A percentile compares a stretch with the other conserved stretches of the same genome.
Evolutionary conservation across 64 coral and sea anemone species (phyloP).

Genomic region (Montipora cactus): DNA sequence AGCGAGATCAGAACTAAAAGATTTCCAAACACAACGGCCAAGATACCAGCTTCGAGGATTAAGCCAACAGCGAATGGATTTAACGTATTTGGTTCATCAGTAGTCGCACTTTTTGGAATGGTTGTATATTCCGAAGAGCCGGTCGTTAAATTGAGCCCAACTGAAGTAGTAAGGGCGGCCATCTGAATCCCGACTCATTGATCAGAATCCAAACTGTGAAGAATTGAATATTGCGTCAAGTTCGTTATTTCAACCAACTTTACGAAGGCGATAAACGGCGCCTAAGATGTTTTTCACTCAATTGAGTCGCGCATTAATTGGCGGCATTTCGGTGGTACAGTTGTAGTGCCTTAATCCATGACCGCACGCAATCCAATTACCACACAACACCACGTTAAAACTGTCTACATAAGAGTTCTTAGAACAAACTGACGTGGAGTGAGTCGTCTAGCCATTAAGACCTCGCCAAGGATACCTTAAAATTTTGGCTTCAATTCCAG

Average conservation of each 20-base stretch:
- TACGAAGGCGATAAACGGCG: background rate
- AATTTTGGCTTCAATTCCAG: background rate
- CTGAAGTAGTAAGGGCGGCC: background rate
- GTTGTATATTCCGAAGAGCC: background rate
- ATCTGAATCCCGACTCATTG: background rate
- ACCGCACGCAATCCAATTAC: background rate
- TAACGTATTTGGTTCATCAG: background rate
- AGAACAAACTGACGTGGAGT: background rate
- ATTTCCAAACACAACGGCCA: conserved; percentile 69
- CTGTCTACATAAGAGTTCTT: background rate
- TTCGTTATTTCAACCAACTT: background rate
- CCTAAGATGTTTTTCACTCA: background rate
- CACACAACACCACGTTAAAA: background rate
- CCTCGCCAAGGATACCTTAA: background rate
- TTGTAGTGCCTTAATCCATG: background rate
- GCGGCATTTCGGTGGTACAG: background rate
- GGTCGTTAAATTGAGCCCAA: background rate
- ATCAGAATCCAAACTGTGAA: background rate
- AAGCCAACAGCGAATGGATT: conserved; percentile 65
- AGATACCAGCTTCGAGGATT: conserved; percentile 65
- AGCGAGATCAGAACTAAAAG: conserved; percentile 86
- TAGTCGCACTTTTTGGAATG: background rate
- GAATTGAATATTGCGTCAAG: background rate
- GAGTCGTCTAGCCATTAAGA: background rate
- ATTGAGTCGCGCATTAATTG: background rate